Evolutionary conservation across 1,140 invertebrate species (phyloP).

Genomic region (Gryllus bimaculatus): DNA sequence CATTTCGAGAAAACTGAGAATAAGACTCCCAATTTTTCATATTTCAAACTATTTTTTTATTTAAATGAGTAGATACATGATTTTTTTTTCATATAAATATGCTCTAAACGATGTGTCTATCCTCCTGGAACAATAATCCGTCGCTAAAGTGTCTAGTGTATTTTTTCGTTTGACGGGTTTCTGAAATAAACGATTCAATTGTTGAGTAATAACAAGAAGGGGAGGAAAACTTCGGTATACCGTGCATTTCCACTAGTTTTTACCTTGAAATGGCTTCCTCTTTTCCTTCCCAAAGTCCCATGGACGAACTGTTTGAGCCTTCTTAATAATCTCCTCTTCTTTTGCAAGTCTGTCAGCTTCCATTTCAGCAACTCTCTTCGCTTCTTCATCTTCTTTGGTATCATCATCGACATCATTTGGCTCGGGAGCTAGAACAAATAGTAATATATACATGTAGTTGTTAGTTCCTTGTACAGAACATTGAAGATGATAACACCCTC

Average conservation of each 20-base stretch:
- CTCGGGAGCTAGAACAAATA: slow-evolving; percentile 31
- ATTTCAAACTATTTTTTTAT: too few species aligned
- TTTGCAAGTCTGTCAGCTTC: slow-evolving; percentile 32
- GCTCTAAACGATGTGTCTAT: too few species aligned
- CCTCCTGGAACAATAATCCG: too few species aligned
- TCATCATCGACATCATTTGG: slow-evolving; percentile 29
- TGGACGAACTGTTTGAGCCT: slow-evolving; percentile 45
- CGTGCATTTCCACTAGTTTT: neutral
- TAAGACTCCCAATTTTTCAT: too few species aligned
- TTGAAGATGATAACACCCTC: neutral
- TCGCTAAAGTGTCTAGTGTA: too few species aligned
- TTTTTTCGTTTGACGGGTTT: too few species aligned
- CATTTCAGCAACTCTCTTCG: slow-evolving; percentile 33
- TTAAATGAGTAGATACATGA: too few species aligned
- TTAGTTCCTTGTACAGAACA: neutral
- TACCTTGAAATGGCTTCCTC: neutral
- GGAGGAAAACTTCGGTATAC: too few species aligned
- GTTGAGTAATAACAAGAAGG: too few species aligned
- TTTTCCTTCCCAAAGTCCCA: slow-evolving; percentile 57
- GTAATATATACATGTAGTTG: slow-evolving; percentile 15
- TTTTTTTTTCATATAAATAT: too few species aligned
- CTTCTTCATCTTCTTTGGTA: slow-evolving; percentile 34
- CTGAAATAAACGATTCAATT: too few species aligned
- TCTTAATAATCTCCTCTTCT: slow-evolving; percentile 30
- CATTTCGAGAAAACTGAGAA: too few species aligned